These are phyloP conservation scores for Ptychochromis oligacanthus DNA, from an alignment of 2,113 vertebrate genomes.

Conservation along the genomic window DNA sequence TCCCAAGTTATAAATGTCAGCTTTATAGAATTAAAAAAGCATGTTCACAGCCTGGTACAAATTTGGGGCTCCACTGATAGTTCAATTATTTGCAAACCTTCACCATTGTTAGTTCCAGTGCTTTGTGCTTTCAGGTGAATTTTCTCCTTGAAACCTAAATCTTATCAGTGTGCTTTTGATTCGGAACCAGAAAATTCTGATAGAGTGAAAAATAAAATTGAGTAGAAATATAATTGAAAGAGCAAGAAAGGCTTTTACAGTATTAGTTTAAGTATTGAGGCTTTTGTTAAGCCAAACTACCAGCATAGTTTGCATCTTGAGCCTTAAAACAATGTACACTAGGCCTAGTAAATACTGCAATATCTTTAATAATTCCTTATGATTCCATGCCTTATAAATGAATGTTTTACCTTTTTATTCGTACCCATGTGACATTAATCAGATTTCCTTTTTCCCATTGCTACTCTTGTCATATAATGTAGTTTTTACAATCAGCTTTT, in stretches of 20 bases:
- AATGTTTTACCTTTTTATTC: constrained; percentile 19
- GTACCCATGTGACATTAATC: neutral
- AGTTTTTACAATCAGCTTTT: neutral
- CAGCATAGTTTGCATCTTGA: no score
- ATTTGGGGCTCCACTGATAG: no score
- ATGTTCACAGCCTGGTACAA: no score
- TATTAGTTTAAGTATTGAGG: no score
- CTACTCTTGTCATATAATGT: neutral
- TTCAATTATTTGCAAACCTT: no score
- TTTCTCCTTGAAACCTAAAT: neutral
- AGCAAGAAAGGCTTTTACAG: no score
- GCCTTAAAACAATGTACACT: no score
- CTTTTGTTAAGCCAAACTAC: no score
- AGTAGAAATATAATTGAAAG: neutral
- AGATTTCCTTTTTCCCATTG: neutral
- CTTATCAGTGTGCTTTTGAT: neutral
- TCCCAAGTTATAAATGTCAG: no score
- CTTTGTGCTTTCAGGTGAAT: neutral
- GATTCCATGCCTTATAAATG: neutral
- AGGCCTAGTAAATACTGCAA: no score
- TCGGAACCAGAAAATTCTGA: neutral
- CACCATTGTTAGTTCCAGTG: neutral
- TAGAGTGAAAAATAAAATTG: neutral
- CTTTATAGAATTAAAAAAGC: no score
- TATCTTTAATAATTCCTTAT: no score